These are phyloP conservation scores for Ctenomys sociabilis DNA, from an alignment of 2,113 vertebrate species.

Conservation along the genomic window DNA sequence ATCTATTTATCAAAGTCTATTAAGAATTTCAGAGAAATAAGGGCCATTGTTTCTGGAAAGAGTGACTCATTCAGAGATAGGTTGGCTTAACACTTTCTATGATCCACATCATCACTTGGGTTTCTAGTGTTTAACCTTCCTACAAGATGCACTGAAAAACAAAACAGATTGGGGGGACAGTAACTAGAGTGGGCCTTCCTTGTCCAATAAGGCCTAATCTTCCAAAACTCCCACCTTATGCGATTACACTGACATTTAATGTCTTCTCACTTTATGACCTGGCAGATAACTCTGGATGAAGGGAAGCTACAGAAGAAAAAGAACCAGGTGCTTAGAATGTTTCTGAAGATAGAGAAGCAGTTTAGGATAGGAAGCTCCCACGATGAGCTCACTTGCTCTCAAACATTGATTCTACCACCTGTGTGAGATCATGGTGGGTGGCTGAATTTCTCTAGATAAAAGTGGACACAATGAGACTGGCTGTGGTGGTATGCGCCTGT, in stretches of 20 bases:
- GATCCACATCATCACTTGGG: not conserved
- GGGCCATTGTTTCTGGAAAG: slow-evolving; percentile 47
- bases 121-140: not conserved
- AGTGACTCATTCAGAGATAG: slow-evolving; percentile 40
- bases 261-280: not conserved
- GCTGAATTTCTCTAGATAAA: not conserved
- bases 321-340: not conserved
- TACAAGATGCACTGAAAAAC: not conserved
- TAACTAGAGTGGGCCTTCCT: not conserved
- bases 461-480: not conserved
- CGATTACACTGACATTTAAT: not conserved
- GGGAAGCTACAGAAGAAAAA: accelerated
- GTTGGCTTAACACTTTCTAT: not conserved
- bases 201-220: not conserved
- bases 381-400: not conserved
- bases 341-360: not conserved
- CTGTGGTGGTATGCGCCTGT: no score
- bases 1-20: not conserved
- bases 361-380: no score
- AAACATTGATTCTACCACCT: not conserved
- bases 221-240: not conserved
- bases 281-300: not conserved
- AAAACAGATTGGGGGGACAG: not conserved
- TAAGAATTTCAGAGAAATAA: slow-evolving; percentile 42
- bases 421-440: not conserved